These are phyloP conservation scores for Microcaecilia unicolor DNA, from an alignment of 2,797 vertebrate genomes.

Conservation along the genomic window DNA sequence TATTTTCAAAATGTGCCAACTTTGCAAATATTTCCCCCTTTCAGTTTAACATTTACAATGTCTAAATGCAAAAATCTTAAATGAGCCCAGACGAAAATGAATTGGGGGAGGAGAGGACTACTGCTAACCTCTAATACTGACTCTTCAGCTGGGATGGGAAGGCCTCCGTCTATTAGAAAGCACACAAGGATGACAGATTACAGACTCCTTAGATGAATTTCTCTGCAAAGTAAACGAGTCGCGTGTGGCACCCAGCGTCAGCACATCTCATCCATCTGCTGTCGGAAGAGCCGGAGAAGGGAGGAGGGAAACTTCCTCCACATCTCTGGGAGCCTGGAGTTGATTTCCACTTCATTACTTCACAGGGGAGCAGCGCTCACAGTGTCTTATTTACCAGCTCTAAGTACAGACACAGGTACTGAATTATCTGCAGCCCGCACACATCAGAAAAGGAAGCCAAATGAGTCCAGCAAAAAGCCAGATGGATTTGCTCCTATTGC, in stretches of 20 bases:
- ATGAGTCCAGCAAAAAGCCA: no score
- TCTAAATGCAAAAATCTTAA: no score
- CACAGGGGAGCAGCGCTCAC: slow-evolving; percentile 11
- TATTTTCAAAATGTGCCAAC: no score
- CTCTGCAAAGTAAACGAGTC: slow-evolving; percentile 40
- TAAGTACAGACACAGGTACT: not conserved
- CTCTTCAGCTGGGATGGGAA: slow-evolving; percentile 1
- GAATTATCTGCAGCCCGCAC: not conserved
- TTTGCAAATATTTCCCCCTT: no score
- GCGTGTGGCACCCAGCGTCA: slow-evolving; percentile 31
- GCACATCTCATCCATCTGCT: slow-evolving; percentile 46
- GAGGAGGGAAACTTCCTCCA: slow-evolving; percentile 10
- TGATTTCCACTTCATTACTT: slow-evolving; percentile 54
- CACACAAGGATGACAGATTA: slow-evolving; percentile 35
- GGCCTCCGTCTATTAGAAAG: slow-evolving; percentile 2
- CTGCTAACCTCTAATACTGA: slow-evolving; percentile 6
- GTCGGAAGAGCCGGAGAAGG: slow-evolving; percentile 6
- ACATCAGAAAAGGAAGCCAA: no score
- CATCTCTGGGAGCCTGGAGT: slow-evolving; percentile 18
- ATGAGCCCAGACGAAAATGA: no score
- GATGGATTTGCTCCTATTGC: no score
- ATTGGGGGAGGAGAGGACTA: accelerated
- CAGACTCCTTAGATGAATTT: slow-evolving; percentile 37
- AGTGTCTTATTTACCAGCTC: slow-evolving; percentile 21
- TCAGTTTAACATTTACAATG: no score